Percentiles rank a stretch among this genome's conserved stretches.
Conservation (phyloP, 2,888 invertebrate species). For the Adineta ricciae region DNA sequence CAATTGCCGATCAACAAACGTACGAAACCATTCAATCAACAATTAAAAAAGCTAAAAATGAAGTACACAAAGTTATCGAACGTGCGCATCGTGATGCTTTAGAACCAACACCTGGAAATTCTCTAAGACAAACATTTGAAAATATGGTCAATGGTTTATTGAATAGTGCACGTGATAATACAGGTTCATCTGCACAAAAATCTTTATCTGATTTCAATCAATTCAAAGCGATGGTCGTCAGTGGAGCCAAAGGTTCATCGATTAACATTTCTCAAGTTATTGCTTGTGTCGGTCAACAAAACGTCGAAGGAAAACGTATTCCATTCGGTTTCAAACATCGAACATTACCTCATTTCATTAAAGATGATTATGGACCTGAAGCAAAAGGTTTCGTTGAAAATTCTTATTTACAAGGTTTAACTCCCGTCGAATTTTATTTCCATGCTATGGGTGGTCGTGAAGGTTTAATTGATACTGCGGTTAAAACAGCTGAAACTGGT, state of each 20-base stretch:
- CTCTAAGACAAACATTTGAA: slow-evolving; percentile 94
- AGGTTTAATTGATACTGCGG: slow-evolving; percentile 99
- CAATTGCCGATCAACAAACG: slow-evolving; percentile 97
- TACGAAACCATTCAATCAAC: slow-evolving; percentile 94
- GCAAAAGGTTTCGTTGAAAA: slow-evolving; percentile 99
- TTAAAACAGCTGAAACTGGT: slow-evolving; percentile 95
- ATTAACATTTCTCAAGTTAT: slow-evolving; percentile 99
- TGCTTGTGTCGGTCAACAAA: slow-evolving; percentile 99
- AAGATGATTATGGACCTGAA: slow-evolving; percentile 99
- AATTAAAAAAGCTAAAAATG: slow-evolving; percentile 94
- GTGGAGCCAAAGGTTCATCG: slow-evolving; percentile 96
- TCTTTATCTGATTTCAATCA: slow-evolving; percentile 98
- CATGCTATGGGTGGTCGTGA: slow-evolving; percentile 99
- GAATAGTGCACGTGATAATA: slow-evolving; percentile 99
- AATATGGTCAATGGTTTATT: slow-evolving; percentile 92
- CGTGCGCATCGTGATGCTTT: slow-evolving; percentile 98
- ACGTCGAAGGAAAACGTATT: slow-evolving; percentile 99
- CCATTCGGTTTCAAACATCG: slow-evolving; percentile 97
- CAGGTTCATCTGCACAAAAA: slow-evolving; percentile 96
- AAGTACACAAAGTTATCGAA: slow-evolving; percentile 97
- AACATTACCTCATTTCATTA: slow-evolving; percentile 96
- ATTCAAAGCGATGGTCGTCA: slow-evolving; percentile 98
- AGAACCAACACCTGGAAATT: slow-evolving; percentile 96
- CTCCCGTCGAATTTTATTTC: slow-evolving; percentile 97
- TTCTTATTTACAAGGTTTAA: slow-evolving; percentile 94